phyloP scores from a whole-genome alignment of 1,140 invertebrate species.

The Teleopsis dalmanni region DNA sequence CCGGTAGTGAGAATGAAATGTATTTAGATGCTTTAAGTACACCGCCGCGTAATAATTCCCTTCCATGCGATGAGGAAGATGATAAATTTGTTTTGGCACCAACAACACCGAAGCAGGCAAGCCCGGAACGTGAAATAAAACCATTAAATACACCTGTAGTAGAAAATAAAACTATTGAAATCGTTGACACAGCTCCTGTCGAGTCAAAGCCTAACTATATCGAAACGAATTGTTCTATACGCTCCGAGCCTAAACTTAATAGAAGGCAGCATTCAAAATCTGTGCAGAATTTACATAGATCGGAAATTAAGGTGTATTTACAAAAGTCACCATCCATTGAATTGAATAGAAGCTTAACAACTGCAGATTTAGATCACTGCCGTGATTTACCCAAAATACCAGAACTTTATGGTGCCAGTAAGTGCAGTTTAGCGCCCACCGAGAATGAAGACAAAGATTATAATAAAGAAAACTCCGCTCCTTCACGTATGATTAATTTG shows the following conservation, averaged over 20 bases:
- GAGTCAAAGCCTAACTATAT: slow-evolving; percentile 1
- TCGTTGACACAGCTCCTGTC: neutral
- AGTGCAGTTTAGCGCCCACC: slow-evolving; percentile 23
- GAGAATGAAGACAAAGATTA: slow-evolving; percentile 14
- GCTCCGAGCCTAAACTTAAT: slow-evolving; percentile 4
- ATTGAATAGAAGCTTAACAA: slow-evolving; percentile 24
- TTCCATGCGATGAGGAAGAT: neutral
- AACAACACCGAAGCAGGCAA: neutral
- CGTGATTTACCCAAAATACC: slow-evolving; percentile 29
- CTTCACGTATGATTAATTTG: neutral
- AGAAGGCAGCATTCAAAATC: slow-evolving; percentile 29
- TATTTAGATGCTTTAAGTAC: slow-evolving; percentile 30
- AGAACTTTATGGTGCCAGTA: slow-evolving; percentile 28
- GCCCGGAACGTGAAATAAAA: neutral
- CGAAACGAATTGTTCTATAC: no score
- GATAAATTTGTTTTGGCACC: slow-evolving; percentile 10
- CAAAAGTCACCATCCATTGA: slow-evolving; percentile 36
- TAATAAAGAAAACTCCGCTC: slow-evolving; percentile 23
- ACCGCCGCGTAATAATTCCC: slow-evolving; percentile 14
- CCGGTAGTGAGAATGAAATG: slow-evolving; percentile 34
- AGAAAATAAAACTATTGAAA: neutral
- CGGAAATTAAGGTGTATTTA: slow-evolving; percentile 33
- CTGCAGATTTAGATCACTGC: slow-evolving; percentile 17
- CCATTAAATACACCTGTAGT: slow-evolving; percentile 9
- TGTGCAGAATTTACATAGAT: slow-evolving; percentile 35